Evolutionary conservation across 2,113 vertebrate genomes (phyloP).

Genomic region (Megaceryle maxima): DNA sequence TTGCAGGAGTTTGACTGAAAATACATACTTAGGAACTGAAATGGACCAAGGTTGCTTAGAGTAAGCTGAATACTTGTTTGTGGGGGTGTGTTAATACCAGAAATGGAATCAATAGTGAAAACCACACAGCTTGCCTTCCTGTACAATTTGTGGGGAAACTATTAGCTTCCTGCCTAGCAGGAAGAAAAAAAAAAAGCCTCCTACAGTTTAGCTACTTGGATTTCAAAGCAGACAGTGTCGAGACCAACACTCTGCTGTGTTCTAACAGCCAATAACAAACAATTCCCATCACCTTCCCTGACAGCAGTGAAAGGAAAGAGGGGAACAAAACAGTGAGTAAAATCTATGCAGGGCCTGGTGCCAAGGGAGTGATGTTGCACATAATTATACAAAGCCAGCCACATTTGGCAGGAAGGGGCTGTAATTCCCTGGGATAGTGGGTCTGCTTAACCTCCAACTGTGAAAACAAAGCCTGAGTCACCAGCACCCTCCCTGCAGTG

Average conservation of each 20-base stretch:
- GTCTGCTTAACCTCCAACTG: conserved; percentile 39
- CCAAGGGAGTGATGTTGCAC: conserved; percentile 29
- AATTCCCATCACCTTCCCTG: conserved; percentile 37
- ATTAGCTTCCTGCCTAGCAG: conserved; percentile 42
- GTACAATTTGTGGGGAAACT: background rate
- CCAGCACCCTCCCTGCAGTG: background rate
- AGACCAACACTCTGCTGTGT: background rate
- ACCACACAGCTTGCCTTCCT: conserved; percentile 4
- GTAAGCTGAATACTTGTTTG: background rate
- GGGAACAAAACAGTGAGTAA: conserved; percentile 16
- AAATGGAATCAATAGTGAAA: conserved; percentile 22
- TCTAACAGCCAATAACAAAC: conserved; percentile 22
- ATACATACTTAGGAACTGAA: background rate
- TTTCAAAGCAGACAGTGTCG: conserved; percentile 39
- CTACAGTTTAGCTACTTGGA: conserved; percentile 33
- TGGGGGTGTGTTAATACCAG: background rate
- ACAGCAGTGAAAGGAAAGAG: conserved; percentile 39
- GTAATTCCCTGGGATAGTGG: conserved; percentile 8
- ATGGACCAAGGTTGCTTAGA: background rate
- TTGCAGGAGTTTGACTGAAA: background rate
- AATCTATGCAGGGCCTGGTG: conserved; percentile 47
- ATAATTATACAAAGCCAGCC: conserved; percentile 23
- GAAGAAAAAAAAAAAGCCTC: conserved; percentile 43
- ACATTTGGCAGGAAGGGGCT: conserved; percentile 43
- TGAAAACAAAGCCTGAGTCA: conserved; percentile 41